Evolutionary conservation across 1,140 invertebrate genomes (phyloP), one percentile per base, ranked within the genome.

Genomic region (Magallana ariakensis): DNA sequence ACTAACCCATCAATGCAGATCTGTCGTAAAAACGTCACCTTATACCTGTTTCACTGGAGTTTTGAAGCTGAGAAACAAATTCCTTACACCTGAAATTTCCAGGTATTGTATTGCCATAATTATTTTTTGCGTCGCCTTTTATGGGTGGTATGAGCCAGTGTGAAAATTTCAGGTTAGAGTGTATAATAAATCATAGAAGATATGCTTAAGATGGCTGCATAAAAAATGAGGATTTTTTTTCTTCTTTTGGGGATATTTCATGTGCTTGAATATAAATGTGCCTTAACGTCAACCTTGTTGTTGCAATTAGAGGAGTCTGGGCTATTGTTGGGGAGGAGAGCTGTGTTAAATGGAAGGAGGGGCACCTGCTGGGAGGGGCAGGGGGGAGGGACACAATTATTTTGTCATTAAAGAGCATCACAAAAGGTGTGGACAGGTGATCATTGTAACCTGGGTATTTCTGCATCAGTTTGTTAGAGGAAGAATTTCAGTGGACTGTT

Each of bases 381-480:
- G 33, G 66, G 22, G 33, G 66, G 66, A 75, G 66, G 66, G 66
- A 75, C 7, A 75, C 66, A 75, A 75, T 75, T 75, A 75, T 26
- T 75, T 75, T 75, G 66, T 75, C 66, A 75, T 75, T 75, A 75
- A 11, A 75, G 62, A 19, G n/a, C 62, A 22, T 66, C 62, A 66
- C 62, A 66, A 66, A n/a, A 66, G 22, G 22, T 75, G 22, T 33
- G 66, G 19, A 75, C 66, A 75, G 66, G 66, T 75, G 66, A 60
- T 60, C 66, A 75, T 33, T 11, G 15, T 46, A 46, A 46, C 33
- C 33, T 46, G 33, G 33, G 33, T 46, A 46, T 46, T 46, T 46
- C 33, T 46, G 33, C 33, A 46, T 46, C 33, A 46, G 1, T 46
- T 46, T 46, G 33, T 46, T 5, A 46, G 33, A 46, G 5, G 33